Conservation (phyloP, 2,113 vertebrate genomes). For the Chloropsis hardwickii region DNA sequence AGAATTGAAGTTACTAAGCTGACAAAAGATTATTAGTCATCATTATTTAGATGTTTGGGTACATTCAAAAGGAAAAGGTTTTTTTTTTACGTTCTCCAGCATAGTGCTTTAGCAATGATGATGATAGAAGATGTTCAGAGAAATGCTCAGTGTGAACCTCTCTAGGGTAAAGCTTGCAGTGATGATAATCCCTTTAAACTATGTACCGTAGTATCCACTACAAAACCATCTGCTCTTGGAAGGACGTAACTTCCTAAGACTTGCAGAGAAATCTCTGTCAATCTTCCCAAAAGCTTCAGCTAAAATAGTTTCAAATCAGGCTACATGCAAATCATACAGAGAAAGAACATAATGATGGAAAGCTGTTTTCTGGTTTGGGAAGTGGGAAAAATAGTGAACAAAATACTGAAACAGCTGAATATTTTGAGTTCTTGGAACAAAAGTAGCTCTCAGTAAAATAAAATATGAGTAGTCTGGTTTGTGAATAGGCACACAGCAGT, state of each 20-base stretch:
- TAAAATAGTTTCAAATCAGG: not conserved
- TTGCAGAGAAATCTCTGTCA: not conserved
- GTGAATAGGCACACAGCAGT: not conserved
- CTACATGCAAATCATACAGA: not conserved
- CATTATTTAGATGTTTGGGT: not conserved
- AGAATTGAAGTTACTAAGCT: not conserved
- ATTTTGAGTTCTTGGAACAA: not conserved
- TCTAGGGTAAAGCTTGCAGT: not conserved
- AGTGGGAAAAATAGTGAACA: not conserved
- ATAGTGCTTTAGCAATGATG: not conserved
- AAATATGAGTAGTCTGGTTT: not conserved
- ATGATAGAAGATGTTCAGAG: not conserved
- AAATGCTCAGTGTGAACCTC: not conserved
- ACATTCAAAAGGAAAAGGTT: not conserved
- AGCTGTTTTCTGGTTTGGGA: not conserved
- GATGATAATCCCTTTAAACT: not conserved
- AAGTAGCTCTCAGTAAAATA: not conserved
- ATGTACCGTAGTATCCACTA: rapidly evolving
- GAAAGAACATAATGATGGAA: rapidly evolving
- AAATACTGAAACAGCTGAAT: not conserved
- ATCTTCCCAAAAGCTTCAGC: not conserved
- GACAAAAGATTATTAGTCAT: not conserved
- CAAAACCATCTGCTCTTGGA: not conserved
- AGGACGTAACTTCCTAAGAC: not conserved
- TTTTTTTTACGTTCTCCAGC: not conserved